Conservation (phyloP, 1,140 invertebrate genomes). For the Temnothorax nylanderi region DNA sequence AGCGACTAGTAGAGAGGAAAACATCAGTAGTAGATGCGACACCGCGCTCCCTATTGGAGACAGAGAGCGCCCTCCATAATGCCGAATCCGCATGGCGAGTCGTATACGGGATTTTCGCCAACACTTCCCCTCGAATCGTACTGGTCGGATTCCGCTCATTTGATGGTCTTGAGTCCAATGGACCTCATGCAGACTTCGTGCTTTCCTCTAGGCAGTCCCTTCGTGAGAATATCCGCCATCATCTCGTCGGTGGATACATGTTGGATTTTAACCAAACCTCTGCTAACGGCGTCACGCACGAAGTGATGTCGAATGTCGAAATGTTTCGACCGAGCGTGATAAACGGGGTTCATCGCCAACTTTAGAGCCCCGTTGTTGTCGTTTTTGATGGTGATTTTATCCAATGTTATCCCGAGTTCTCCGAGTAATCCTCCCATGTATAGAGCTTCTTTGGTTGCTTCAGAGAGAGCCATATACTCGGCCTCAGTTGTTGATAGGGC, state of each 20-base stretch:
- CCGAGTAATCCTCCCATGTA: not conserved
- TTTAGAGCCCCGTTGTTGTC: not conserved
- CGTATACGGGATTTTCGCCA: no score
- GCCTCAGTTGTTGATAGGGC: constrained; percentile 77
- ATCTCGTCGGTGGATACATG: not conserved
- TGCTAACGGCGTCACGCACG: not conserved
- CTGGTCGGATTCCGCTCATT: no score
- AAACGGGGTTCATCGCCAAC: not conserved
- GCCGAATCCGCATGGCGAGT: no score
- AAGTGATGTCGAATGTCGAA: constrained; percentile 29
- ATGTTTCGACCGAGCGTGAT: constrained; percentile 1
- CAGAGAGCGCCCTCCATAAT: no score
- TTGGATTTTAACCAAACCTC: not conserved
- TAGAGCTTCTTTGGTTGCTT: constrained; percentile 40
- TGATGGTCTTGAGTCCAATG: no score
- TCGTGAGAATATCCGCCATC: no score
- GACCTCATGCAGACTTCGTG: no score
- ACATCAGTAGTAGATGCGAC: no score
- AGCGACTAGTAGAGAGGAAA: no score
- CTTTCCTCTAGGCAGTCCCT: no score
- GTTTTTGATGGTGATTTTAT: not conserved
- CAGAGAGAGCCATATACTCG: constrained; percentile 76
- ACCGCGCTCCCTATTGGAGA: no score
- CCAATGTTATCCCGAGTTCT: not conserved
- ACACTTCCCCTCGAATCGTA: no score